These are phyloP conservation scores for Acleris cristana DNA, from an alignment of 2,888 invertebrate genomes.

Conservation along the genomic window DNA sequence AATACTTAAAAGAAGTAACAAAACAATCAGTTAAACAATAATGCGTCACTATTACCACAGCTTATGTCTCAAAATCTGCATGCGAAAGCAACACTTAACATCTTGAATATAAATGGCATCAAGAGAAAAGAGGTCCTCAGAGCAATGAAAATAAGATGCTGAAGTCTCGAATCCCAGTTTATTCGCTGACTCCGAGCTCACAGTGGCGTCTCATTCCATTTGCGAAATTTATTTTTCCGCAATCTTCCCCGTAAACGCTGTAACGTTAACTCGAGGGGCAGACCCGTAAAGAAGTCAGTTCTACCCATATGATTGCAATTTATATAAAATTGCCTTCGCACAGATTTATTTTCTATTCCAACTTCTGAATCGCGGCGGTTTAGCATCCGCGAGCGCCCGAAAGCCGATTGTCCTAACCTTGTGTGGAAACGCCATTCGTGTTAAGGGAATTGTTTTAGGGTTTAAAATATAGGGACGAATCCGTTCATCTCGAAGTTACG, in stretches of 20 bases:
- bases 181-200: slow-evolving; percentile 46
- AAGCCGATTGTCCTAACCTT: slow-evolving; percentile 36
- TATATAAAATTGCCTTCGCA: slow-evolving; percentile 45
- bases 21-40: background rate
- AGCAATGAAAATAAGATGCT: slow-evolving; percentile 43
- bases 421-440: slow-evolving; percentile 37
- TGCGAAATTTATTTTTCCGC: slow-evolving; percentile 63
- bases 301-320: slow-evolving; percentile 55
- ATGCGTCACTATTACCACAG: background rate
- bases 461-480: slow-evolving; percentile 68
- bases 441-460: slow-evolving; percentile 65
- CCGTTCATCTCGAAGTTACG: slow-evolving; percentile 64
- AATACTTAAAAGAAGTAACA: background rate
- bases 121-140: slow-evolving; percentile 44
- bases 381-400: slow-evolving; percentile 31
- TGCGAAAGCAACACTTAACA: slow-evolving; percentile 19
- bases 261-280: slow-evolving; percentile 52
- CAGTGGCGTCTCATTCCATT: slow-evolving; percentile 56
- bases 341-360: slow-evolving; percentile 39
- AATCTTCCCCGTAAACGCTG: slow-evolving; percentile 57
- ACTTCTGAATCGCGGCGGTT: slow-evolving; percentile 24
- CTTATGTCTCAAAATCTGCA: slow-evolving; percentile 1
- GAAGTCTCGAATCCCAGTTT: slow-evolving; percentile 47
- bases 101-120: slow-evolving; percentile 25
- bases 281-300: slow-evolving; percentile 54